Evolutionary conservation across 23 tunicate species (phyloP).

Genomic region (Styela clava): DNA sequence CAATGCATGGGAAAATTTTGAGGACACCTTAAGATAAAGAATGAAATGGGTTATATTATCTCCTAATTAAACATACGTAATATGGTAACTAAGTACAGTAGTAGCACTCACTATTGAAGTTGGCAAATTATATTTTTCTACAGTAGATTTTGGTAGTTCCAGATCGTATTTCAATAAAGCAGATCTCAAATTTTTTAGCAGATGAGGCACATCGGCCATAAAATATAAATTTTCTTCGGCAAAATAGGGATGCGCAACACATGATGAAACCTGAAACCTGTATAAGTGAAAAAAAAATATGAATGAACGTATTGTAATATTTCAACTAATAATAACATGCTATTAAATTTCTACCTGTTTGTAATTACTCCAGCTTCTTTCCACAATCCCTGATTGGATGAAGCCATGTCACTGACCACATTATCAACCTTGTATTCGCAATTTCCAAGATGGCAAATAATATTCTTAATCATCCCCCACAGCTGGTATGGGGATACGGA

Average conservation of each 20-base stretch:
- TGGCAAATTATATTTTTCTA: not conserved
- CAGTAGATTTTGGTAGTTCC: not conserved
- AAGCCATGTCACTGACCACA: not conserved
- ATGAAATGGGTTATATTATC: too few species aligned
- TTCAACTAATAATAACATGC: too few species aligned
- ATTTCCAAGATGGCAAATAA: not conserved
- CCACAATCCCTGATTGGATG: not conserved
- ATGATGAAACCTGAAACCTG: too few species aligned
- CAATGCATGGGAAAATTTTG: too few species aligned
- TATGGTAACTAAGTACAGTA: not conserved
- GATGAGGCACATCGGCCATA: not conserved
- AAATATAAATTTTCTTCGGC: not conserved
- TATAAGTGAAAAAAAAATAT: too few species aligned
- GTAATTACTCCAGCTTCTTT: not conserved
- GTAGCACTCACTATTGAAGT: not conserved
- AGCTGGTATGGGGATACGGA: not conserved
- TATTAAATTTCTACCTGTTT: not conserved
- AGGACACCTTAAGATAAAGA: too few species aligned
- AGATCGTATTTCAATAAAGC: not conserved
- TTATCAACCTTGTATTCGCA: too few species aligned
- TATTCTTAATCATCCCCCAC: not conserved
- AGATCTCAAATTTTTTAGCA: conserved; percentile 1
- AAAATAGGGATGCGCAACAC: not conserved
- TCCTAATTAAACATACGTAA: not conserved
- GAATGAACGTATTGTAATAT: too few species aligned